Percentiles rank a stretch among this genome's conserved stretches.
These are phyloP conservation scores for Lithophane ornitopus DNA, from an alignment of 2,888 invertebrate species.

Conservation along the genomic window DNA sequence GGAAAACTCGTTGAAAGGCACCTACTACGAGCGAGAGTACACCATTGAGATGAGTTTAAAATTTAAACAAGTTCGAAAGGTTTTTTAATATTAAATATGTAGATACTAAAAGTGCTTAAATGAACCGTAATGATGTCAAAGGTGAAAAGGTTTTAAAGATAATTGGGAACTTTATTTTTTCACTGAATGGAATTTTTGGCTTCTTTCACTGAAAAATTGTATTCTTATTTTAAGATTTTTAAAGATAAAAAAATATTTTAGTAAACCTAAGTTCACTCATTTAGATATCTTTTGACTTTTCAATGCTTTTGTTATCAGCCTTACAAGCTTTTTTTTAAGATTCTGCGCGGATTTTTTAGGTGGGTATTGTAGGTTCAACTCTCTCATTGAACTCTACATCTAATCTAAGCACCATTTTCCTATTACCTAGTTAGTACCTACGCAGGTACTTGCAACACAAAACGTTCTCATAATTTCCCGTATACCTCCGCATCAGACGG, in stretches of 20 bases:
- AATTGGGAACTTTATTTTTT: constrained; percentile 24
- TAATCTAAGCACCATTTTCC: not conserved
- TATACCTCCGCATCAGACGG: constrained; percentile 69
- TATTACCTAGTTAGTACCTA: not conserved
- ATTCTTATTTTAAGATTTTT: constrained; percentile 25
- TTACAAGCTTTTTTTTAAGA: not conserved
- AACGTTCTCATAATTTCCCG: constrained; percentile 68
- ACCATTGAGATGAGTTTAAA: not conserved
- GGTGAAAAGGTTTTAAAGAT: constrained; percentile 35
- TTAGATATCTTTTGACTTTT: constrained; percentile 4
- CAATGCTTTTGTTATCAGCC: not conserved
- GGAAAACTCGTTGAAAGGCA: constrained; percentile 60
- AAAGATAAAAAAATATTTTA: constrained; percentile 12
- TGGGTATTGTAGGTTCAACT: not conserved
- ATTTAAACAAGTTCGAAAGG: not conserved
- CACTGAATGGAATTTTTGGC: constrained; percentile 16
- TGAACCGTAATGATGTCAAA: constrained; percentile 21
- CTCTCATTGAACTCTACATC: not conserved
- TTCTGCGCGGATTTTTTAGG: not conserved
- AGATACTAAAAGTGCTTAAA: not conserved
- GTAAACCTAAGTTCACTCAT: not conserved
- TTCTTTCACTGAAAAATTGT: constrained; percentile 28
- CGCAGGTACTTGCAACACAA: not conserved
- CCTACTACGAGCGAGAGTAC: not conserved
- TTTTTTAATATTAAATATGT: not conserved